Base-by-base conservation (phyloP, 2,113 vertebrate genomes). In the Arenaria interpres region DNA sequence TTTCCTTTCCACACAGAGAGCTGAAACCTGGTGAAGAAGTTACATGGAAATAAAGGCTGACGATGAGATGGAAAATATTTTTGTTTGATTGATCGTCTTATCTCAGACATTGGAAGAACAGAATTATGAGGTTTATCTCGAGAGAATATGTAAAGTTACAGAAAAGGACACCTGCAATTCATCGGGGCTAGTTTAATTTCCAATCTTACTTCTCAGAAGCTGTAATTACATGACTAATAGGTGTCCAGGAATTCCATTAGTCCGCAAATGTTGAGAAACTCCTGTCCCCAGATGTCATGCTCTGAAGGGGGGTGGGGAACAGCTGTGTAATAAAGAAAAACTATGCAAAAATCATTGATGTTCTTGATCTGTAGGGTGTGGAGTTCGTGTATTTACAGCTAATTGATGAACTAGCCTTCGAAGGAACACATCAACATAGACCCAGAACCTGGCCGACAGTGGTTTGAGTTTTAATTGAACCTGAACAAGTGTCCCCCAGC, bases 1-100 rank as follows among this genome's bases (percentile, higher is more conserved):
- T 59, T 82, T 76, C 72, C 45, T 85, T 89, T 79, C 50, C 92
- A 23, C 37, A 46, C 92, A 99, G 99, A 96, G 99, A 99, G 78
- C 93, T 99, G 97, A 99, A 98, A 91, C 98, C 99, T 76, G 98
- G 97, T 59, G 99, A 99, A 98, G 98, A 99, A 96, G 96, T 96
- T 50, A 99, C 99, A n/a, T 99, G 99, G 99, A 99, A 98, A 96
- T 99, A 98, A 98, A 98, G 64, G 46, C 75, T 90, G 25, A 28
- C 51, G 45, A 39, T 92, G 46, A 96, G 86, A 76, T 59, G 50
- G 56, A 72, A 75, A 77, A 92, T 82, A 24, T 41, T 89, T 91
- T 90, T 11, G 20, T 71, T n/a, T 82, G 79, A 85, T 95, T 87
- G 46, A 57, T 92, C 43, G 9, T 63, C 24, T 63, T 66, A 9